Evolutionary conservation across 2,797 vertebrate genomes (phyloP), one percentile per base, ranked within the genome.

Genomic region (Sus cebifrons): DNA sequence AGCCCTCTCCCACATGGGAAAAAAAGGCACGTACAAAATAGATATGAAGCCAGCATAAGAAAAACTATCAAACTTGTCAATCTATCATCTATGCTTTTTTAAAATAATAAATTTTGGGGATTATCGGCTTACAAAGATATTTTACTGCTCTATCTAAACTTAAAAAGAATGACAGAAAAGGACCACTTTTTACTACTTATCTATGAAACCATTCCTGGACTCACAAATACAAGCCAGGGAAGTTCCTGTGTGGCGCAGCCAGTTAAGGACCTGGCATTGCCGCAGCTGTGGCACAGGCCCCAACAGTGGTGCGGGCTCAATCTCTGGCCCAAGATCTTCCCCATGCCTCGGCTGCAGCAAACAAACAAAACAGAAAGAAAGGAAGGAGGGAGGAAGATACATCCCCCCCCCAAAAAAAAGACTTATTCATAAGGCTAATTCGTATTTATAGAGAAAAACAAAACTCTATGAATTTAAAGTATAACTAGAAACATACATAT

Each of bases 391-490:
- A 49, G 44, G 44, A 49, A 62, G 36, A 36, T 36, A 36, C 36
- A 36, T 36, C 36, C 36, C 36, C 36, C 36, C 36, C 3, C 36
- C 36, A 3, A 60, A 64, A 71, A 71, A 82, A 77, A 14, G 36
- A 88, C 6, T 89, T 32, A 89, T 17, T 29, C 79, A 73, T 44
- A 93, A 67, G 49, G 58, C 9, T 65, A 58, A 87, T 67, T 91
- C 2, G 15, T 62, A 89, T 73, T 65, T 79, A 78, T 11, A 91
- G n/a, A 88, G 78, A 91, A 87, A 90, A 94, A 91, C 12, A 77
- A 25, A 95, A 95, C 21, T 85, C 60, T 8, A 88, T 1, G 25
- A 91, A 83, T 67, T 89, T 89, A 89, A 56, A 70, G 25, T 52
- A 86, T 78, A 96, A 73, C 83, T 60, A 65, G 16, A 87, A 17